Percentiles rank a stretch among this genome's conserved stretches.
phyloP scores from a whole-genome alignment of 2,113 vertebrate species.

The Eulemur rufifrons region DNA sequence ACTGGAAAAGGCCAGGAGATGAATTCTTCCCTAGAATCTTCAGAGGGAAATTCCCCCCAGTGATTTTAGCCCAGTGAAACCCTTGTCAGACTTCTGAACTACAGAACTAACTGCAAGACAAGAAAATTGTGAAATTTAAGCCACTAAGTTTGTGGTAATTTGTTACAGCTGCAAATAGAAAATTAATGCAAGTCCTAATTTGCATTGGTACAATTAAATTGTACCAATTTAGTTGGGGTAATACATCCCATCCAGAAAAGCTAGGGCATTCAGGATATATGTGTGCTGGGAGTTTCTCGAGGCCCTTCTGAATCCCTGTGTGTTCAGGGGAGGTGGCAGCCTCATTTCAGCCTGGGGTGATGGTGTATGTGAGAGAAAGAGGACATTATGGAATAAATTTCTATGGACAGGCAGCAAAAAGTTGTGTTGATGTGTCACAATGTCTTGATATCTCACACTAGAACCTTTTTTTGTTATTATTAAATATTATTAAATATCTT shows the following conservation, averaged over 20 bases:
- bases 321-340: not conserved
- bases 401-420: not conserved
- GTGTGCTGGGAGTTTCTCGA: not conserved
- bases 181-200: not conserved
- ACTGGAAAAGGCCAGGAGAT: not conserved
- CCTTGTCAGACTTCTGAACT: not conserved
- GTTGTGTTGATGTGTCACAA: not conserved
- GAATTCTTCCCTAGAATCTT: not conserved
- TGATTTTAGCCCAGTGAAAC: not conserved
- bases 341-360: not conserved
- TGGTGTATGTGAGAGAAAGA: not conserved
- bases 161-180: not conserved
- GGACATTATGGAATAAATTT: not conserved
- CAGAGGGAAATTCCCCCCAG: not conserved
- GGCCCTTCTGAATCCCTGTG: not conserved
- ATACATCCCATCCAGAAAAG: not conserved
- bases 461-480: not conserved
- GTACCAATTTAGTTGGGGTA: not conserved
- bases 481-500: not conserved
- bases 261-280: not conserved
- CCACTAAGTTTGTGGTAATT: not conserved
- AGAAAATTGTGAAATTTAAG: not conserved
- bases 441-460: not conserved
- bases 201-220: not conserved
- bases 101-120: not conserved